These are phyloP conservation scores for Drosophila arawakana DNA, from an alignment of 1,140 invertebrate species.

Conservation along the genomic window DNA sequence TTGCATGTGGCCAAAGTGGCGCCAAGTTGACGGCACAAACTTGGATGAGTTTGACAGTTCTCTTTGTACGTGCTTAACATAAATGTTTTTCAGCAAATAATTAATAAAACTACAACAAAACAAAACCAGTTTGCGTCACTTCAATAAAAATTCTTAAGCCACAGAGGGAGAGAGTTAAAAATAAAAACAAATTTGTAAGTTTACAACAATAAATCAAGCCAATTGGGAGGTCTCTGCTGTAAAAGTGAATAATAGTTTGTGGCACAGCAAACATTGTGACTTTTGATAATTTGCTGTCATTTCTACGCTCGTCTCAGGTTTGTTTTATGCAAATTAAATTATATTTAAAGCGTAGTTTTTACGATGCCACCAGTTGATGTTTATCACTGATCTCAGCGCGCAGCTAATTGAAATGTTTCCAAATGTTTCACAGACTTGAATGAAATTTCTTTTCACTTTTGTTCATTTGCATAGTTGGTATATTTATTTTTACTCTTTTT, in stretches of 20 bases:
- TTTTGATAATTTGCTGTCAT: constrained; percentile 47
- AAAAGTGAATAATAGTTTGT: constrained; percentile 66
- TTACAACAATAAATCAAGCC: constrained; percentile 59
- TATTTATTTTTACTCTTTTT: constrained; percentile 14
- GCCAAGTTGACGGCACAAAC: constrained; percentile 57
- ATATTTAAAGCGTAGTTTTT: constrained; percentile 30
- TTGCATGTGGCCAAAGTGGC: constrained; percentile 64
- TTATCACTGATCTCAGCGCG: constrained; percentile 44
- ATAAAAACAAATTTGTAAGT: constrained; percentile 12
- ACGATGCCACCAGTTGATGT: constrained; percentile 41
- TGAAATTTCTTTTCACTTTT: constrained; percentile 43
- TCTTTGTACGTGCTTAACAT: constrained; percentile 60
- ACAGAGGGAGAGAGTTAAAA: constrained; percentile 6
- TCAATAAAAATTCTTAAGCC: constrained; percentile 5
- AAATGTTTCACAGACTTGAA: constrained; percentile 39
- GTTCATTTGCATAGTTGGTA: constrained; percentile 43
- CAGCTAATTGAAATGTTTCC: constrained; percentile 68
- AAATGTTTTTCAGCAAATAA: constrained; percentile 46
- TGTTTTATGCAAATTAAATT: constrained; percentile 46
- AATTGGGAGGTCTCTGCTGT: constrained; percentile 65
- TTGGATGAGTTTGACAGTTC: constrained; percentile 70
- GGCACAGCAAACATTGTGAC: constrained; percentile 50
- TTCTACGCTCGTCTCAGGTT: constrained; percentile 23
- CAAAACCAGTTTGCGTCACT: constrained; percentile 30
- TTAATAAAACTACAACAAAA: constrained; percentile 40